Base-by-base conservation (phyloP, 53 echinoderm and acorn worm species). In the Luidia sarsii region DNA sequence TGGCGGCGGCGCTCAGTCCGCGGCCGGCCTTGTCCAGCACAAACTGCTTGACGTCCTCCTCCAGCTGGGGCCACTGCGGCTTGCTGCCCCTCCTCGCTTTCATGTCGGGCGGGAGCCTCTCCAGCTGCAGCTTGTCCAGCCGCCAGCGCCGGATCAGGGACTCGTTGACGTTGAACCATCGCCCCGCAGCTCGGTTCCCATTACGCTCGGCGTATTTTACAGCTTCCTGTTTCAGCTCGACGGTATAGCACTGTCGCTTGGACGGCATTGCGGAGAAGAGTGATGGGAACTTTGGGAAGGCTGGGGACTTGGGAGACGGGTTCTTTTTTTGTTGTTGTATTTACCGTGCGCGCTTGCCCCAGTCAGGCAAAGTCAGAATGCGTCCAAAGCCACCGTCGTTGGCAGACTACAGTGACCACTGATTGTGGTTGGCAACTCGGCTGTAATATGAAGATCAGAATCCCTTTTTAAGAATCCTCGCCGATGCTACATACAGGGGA, bases 101-200 rank as follows among this genome's bases (percentile, higher is more conserved):
- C 36, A 35, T 82, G 18, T 52, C 38, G 14, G 24, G 13, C 5
- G 72, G 72, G 13, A 48, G 33, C 48, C 64, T 60, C 20, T 33
- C 32, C 24, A 84, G 14, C 31, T 29, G n/a, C 2, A 45, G 8
- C 49, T 46, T 41, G 48, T 64, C 29, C 64, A 36, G 62, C 48
- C 64, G 43, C 84, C 72, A 84, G 16, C 51, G 27, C 22, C 72
- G 84, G 2, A 84, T 64, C 62, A 62, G 31, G 16, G 72, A 72
- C 60, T 84, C 84, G 25, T 62, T 50, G 24, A 84, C 72, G 13
- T 34, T 39, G 36, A 72, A 84, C 16, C 72, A 62, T 4, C 84
- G 46, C 33, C 84, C 84, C 3, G 84, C 84, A 22, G 72, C 72
- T 13, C 73, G 23, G 33, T 84, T 84, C 25, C 84, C 84, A 27